Conservation (phyloP, 2,888 invertebrate genomes). For the Lithophane ornitopus region DNA sequence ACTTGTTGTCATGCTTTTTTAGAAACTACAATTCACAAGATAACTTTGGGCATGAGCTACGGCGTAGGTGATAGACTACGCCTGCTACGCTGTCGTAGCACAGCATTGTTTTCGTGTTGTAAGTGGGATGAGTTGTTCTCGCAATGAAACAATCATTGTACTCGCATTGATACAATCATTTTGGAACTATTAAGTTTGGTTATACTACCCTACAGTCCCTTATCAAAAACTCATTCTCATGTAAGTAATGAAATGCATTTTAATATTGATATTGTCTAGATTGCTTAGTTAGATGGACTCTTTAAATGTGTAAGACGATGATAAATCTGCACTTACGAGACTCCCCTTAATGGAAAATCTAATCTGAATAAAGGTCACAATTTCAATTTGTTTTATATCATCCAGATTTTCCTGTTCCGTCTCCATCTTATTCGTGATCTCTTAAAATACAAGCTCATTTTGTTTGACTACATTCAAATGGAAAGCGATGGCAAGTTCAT, state of each 20-base stretch:
- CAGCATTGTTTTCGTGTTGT: not conserved
- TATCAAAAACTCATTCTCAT: not conserved
- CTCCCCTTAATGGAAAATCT: slow-evolving; percentile 48
- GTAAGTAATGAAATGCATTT: not conserved
- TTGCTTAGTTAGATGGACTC: slow-evolving; percentile 4
- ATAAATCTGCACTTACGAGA: slow-evolving; percentile 33
- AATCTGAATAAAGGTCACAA: slow-evolving; percentile 54
- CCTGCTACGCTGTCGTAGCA: slow-evolving; percentile 8
- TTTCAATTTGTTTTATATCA: slow-evolving; percentile 57
- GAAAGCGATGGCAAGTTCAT: slow-evolving; percentile 54
- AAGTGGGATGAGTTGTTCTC: no score
- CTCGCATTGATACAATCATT: not conserved
- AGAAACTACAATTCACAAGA: no score
- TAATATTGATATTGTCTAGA: not conserved
- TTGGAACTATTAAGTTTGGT: not conserved
- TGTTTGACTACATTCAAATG: slow-evolving; percentile 59
- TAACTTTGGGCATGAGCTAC: not conserved
- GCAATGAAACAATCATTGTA: not conserved
- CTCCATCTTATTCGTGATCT: slow-evolving; percentile 57
- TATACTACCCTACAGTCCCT: not conserved
- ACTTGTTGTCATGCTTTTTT: no score
- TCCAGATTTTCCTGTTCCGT: slow-evolving; percentile 43
- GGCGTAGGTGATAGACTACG: slow-evolving; percentile 2
- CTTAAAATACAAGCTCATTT: slow-evolving; percentile 61
- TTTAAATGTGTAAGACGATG: slow-evolving; percentile 21